Base-by-base conservation (phyloP, 2,797 vertebrate genomes). In the Peromyscus aztecus region DNA sequence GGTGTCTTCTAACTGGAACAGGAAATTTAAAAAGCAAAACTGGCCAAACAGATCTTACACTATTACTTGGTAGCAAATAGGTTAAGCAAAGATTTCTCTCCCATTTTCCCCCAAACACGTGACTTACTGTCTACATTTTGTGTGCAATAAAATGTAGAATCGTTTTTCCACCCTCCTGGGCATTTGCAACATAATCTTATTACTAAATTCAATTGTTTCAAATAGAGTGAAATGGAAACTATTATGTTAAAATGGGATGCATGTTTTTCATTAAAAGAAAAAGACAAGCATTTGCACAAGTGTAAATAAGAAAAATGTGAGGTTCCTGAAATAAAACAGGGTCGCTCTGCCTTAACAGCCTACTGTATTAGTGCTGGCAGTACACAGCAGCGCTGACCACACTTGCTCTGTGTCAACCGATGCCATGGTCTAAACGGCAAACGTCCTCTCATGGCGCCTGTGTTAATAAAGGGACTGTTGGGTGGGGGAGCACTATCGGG, bases 181-280 rank as follows among this genome's bases (percentile, higher is more conserved):
- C 13, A 81, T 92, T 88, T 92, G 31, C 65, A 90, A 88, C 11
- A 89, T 34, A 86, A 65, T 49, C 4, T 85, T 52, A 71, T 85
- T 85, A 89, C 76, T 49, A 73, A 93, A 83, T 76, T 11, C 9
- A 55, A n/a, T n/a, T 67, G 24, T 82, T 86, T 90, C 24, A 91
- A 94, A 85, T 71, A 78, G 63, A 76, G 49, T 84, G 46, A 69
- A 88, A n/a, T 67, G 10, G 34, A 94, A 95, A 49, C n/a, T 90
- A 52, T 95, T 67, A 78, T 49, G 81, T 34, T 84, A 34, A 83
- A 92, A 96, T 75, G 17, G 37, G 63, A 52, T 49, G 12, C 37
- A 37, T 91, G 78, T 55, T 93, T 95, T 89, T 93, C 16, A 91
- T 82, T 93, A 76, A 91, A 84, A 83, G 76, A 94, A 88, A 95